Base-by-base conservation (phyloP, 2,888 invertebrate species). In the Anarsia innoxiella region DNA sequence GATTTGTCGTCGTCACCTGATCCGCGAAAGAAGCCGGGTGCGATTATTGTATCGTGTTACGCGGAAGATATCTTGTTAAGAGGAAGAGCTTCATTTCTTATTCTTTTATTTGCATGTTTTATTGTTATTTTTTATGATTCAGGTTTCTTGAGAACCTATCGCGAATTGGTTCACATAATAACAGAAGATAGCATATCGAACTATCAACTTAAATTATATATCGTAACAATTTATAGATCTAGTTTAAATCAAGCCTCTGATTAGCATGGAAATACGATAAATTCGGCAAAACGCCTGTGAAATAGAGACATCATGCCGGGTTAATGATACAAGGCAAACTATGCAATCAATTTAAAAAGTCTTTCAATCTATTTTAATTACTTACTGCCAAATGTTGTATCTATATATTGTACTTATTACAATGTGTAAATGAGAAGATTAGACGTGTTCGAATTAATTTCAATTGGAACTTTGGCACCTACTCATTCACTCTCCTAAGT, bases 1-100 rank as follows among this genome's bases (percentile, higher is more conserved):
- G 74, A 80, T 82, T 82, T 79, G 76, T 76, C 72, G 76, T 76
- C 72, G 82, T 73, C 75, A 84, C 62, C 66, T 59, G 82, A 84
- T 82, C 76, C 48, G 59, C 65, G 63, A 63, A 56, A 56, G 60
- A 59, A 66, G 66, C 61, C 58, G 57, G 55, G 59, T 50, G 59
- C 62, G 67, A 78, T 79, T 77, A 78, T 73, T 69, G 69, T 77
- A 79, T 82, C 72, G 52, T 41, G 56, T 82, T 82, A 73, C 79
- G 45, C 47, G 60, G 61, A 66, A 64, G 58, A 66, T 55, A 52
- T 59, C 57, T 35, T 37, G 50, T 56, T 60, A 52, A 45, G 45
- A 54, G 60, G 63, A 56, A 54, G 58, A 34, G 49, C 49, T 49
- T 51, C 55, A 44, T 47, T 39, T 46, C 45, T 45, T 41, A 44